These are phyloP conservation scores for Tylochromis polylepis DNA, from an alignment of 2,113 vertebrate genomes.

Conservation along the genomic window DNA sequence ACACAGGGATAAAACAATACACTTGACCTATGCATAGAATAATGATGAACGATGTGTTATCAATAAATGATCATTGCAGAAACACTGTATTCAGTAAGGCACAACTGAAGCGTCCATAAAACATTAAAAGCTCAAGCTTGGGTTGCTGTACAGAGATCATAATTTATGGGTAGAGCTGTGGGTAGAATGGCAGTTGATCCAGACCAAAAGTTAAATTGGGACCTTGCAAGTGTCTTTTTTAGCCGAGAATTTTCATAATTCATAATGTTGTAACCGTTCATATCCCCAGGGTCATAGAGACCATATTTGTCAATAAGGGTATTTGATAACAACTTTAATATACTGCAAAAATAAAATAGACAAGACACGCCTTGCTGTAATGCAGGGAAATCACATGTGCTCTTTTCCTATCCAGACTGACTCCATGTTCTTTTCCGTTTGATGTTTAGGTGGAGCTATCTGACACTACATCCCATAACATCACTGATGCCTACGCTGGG, in stretches of 20 bases:
- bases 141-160: slow-evolving; percentile 21
- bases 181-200: not conserved
- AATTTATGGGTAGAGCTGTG: slow-evolving; percentile 15
- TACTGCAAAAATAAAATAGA: not conserved
- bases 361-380: not conserved
- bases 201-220: slow-evolving; percentile 5
- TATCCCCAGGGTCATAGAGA: not conserved
- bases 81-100: not conserved
- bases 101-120: slow-evolving; percentile 16
- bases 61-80: slow-evolving; percentile 30
- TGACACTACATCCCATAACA: slow-evolving; percentile 88
- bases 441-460: slow-evolving; percentile 86
- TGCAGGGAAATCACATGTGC: not conserved
- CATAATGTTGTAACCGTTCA: not conserved
- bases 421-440: not conserved
- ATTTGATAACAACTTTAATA: not conserved
- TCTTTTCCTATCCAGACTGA: not conserved
- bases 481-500: slow-evolving; percentile 90
- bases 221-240: not conserved
- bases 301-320: not conserved
- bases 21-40: slow-evolving; percentile 19
- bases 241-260: not conserved
- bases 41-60: slow-evolving; percentile 8
- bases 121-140: slow-evolving; percentile 12
- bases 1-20: not conserved